Base-by-base conservation (phyloP, 2,113 vertebrate species). In the Ranitomeya variabilis region DNA sequence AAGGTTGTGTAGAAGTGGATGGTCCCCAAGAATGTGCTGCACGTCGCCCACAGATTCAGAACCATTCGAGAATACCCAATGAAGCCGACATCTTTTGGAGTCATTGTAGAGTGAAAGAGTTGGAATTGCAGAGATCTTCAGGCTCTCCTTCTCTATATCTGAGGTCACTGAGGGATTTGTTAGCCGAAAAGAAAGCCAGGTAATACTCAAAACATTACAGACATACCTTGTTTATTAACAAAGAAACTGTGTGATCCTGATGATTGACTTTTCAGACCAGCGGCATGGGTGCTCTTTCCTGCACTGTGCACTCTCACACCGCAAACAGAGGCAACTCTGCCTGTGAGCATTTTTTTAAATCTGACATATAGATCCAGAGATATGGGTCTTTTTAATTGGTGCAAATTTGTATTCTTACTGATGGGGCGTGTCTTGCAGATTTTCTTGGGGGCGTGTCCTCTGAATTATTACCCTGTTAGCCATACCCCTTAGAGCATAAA, bases 81-180 rank as follows among this genome's bases (percentile, higher is more conserved):
- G 95, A 95, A 59, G 97, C 97, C 10, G 98, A 99, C 55, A 86
- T 98, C 86, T 95, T 99, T 89, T 99, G 97, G 97, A 98, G 98
- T 92, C 94, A 97, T 80, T 97, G 96, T 91, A 95, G 90, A 83
- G 95, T 96, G 0, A 89, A 94, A 13, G 95, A 92, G 18, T 54
- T 89, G 51, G 87, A 93, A 14, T 91, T 98, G 80, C 91, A 94
- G 88, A 86, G 62, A 14, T 62, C 73, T 3, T 19, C 90, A 7
- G 3, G 16, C 66, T 81, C 95, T 83, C 86, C 91, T 0, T 99
- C 97, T 0, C 54, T 93, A 26, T 99, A 98, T 87, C 93, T 99
- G 31, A 91, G 73, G 80, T 91, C 91, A 51, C 93, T 99, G 86
- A 91, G 93, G 14, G 93, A 94, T 15, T 90, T 94, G 37, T 93